Conservation (phyloP, 92 coral and sea anemone species). For the Zoanthus gigantus region DNA sequence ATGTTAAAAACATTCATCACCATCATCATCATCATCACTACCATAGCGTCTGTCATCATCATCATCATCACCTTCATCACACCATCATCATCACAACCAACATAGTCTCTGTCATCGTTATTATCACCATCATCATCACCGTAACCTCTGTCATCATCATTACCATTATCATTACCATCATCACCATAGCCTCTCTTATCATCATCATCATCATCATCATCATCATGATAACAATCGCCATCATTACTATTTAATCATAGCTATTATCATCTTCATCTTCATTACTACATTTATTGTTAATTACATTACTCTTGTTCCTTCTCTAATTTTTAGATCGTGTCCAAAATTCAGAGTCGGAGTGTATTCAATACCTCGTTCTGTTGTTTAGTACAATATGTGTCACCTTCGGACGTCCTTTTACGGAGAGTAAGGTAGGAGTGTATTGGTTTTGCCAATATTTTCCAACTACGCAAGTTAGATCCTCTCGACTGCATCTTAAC, state of each 20-base stretch:
- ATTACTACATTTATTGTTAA: neutral
- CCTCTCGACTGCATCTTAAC: too few species aligned
- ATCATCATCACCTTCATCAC: neutral
- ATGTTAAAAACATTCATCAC: too few species aligned
- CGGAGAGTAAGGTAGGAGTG: slow-evolving; percentile 79
- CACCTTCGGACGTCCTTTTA: slow-evolving; percentile 87
- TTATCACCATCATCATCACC: neutral
- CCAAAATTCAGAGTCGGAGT: slow-evolving; percentile 75
- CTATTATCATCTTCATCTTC: neutral
- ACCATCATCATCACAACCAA: neutral
- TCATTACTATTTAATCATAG: neutral
- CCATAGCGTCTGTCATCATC: neutral
- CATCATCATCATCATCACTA: neutral
- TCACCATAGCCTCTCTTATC: neutral
- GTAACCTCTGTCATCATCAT: neutral
- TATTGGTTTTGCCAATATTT: neutral
- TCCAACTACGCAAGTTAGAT: neutral
- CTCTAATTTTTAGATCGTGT: slow-evolving; percentile 72
- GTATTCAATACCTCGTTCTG: slow-evolving; percentile 77
- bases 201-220: neutral
- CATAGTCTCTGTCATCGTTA: neutral
- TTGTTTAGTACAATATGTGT: slow-evolving; percentile 84
- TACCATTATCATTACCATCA: neutral
- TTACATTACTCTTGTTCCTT: neutral
- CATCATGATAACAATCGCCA: neutral